phyloP scores from a whole-genome alignment of 2,113 vertebrate genomes.

The Rafetus swinhoei region DNA sequence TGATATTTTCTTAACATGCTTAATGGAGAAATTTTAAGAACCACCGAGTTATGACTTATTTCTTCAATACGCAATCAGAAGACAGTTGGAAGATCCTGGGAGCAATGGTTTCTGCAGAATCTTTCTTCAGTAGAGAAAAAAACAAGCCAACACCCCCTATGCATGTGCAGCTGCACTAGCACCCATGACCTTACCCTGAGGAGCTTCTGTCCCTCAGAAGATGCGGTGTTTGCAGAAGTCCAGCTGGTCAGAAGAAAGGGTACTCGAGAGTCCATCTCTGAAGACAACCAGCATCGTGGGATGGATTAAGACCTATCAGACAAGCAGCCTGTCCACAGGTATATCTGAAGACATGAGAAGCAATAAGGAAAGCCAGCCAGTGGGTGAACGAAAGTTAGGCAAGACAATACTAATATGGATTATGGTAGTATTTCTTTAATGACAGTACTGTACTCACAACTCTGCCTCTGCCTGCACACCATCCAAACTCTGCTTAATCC shows the following conservation, averaged over 20 bases:
- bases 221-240: not conserved
- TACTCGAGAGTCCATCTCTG: not conserved
- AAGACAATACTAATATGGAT: not conserved
- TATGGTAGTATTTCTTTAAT: not conserved
- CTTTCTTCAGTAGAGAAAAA: not conserved
- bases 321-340: not conserved
- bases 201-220: not conserved
- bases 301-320: not conserved
- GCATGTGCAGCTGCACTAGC: not conserved
- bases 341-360: not conserved
- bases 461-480: not conserved
- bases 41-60: not conserved
- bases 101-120: not conserved
- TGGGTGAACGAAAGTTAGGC: not conserved
- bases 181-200: not conserved
- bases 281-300: not conserved
- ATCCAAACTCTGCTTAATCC: not conserved
- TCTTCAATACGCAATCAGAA: not conserved
- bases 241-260: not conserved
- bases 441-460: not conserved
- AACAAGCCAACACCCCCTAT: not conserved
- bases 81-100: not conserved
- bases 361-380: not conserved
- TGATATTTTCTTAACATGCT: not conserved
- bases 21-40: not conserved